Base-by-base conservation (phyloP, 2,888 invertebrate species). In the Epinotia demarniana region DNA sequence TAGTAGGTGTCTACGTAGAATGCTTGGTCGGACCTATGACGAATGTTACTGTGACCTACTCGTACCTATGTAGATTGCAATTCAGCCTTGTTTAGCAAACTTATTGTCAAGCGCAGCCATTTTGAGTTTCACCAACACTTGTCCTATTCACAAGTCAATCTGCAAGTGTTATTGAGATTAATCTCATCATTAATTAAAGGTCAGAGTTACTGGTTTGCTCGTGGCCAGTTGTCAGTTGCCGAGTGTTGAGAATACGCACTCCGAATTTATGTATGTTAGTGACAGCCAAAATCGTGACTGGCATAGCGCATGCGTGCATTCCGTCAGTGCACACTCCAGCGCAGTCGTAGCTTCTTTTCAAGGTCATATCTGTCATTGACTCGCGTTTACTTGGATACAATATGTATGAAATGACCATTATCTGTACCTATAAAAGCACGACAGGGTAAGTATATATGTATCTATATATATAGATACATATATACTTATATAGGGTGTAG, bases 231-330 rank as follows among this genome's bases (percentile, higher is more conserved):
- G 13, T 46, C 3, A 46, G 13, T 13, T 46, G 55, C 5, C 8
- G 53, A 53, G 16, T 46, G 55, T 55, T 55, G 55, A 55, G 16
- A 53, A 55, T n/a, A 8, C 53, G 53, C 39, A 13, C 33, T 53
- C 66, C n/a, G 46, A 63, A 43, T 46, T 5, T 19, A 39, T 8
- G 46, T 55, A 2, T 27, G 53, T 23, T 2, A 19, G 57, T 68
- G 68, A 58, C 46, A 58, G 67, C 23, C 68, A 16, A 58, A 58
- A 63, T 69, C 73, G 73, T 74, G 73, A 73, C 66, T 68, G 27
- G 68, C 55, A 74, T 74, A 16, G 76, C 57, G 57, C 67, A 27
- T 57, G 66, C 57, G 63, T 43, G 53, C 62, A 66, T 66, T 66
- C 72, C 72, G 4, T 43, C 39, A 55, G 19, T 19, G 13, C 27